phyloP scores from a whole-genome alignment of 2,888 invertebrate species.

The Stegana nigrithorax region DNA sequence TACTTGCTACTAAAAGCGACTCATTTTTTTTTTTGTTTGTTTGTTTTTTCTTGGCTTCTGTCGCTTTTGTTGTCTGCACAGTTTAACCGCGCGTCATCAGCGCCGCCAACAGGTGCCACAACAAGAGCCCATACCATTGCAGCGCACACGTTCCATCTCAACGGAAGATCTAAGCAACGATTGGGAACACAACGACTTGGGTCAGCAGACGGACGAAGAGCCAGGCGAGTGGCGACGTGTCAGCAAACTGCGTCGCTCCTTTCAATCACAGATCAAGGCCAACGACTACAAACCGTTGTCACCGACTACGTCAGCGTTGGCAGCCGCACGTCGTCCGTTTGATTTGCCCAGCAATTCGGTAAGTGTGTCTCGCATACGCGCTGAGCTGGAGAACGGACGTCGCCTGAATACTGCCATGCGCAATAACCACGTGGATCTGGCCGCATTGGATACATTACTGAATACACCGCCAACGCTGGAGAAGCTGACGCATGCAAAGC shows the following conservation, averaged over 20 bases:
- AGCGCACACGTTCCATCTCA: conserved; percentile 67
- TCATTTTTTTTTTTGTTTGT: background rate
- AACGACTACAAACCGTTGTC: conserved; percentile 20
- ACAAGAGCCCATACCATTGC: conserved; percentile 37
- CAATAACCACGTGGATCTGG: conserved; percentile 71
- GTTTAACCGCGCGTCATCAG: conserved; percentile 54
- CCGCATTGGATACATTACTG: conserved; percentile 71
- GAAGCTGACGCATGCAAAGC: conserved; percentile 35
- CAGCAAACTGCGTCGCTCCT: conserved; percentile 74
- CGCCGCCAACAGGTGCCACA: conserved; percentile 59
- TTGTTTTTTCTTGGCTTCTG: background rate
- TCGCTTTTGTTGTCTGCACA: conserved; percentile 30
- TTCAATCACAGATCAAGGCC: conserved; percentile 74
- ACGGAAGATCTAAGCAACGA: conserved; percentile 71
- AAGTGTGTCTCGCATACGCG: conserved; percentile 71
- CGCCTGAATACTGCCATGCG: conserved; percentile 71
- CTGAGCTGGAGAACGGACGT: conserved; percentile 72
- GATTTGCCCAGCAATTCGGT: conserved; percentile 70
- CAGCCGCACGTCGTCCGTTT: conserved; percentile 48
- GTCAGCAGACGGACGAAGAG: conserved; percentile 67
- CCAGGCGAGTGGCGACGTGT: conserved; percentile 76
- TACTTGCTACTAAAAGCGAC: background rate
- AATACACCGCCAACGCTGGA: conserved; percentile 40
- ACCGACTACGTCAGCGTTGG: background rate
- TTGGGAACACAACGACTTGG: conserved; percentile 48